phyloP scores from a whole-genome alignment of 2,113 vertebrate genomes.

The Ageneiosus marmoratus region DNA sequence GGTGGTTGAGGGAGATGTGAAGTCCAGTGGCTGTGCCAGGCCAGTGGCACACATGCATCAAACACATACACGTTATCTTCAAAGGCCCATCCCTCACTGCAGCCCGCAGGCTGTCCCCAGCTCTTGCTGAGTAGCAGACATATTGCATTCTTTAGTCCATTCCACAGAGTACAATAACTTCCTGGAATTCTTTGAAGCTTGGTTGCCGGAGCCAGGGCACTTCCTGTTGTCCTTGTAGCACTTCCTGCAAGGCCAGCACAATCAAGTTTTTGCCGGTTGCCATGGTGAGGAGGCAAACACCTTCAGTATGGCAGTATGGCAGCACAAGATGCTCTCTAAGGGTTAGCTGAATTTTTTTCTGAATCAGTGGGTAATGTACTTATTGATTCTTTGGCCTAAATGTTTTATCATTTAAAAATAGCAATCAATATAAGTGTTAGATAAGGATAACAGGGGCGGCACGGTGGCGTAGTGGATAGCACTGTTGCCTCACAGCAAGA shows the following conservation, averaged over 20 bases:
- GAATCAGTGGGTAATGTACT: neutral
- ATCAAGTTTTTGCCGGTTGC: slow-evolving; percentile 82
- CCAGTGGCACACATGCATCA: slow-evolving; percentile 46
- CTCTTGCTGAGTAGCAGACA: slow-evolving; percentile 83
- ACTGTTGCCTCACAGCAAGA: too few relatives aligned
- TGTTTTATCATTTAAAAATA: neutral
- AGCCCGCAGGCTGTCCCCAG: slow-evolving; percentile 73
- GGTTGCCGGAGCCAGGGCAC: slow-evolving; percentile 92
- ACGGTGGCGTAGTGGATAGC: too few relatives aligned
- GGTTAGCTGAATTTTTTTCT: neutral
- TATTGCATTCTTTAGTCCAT: slow-evolving; percentile 86
- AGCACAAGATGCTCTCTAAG: slow-evolving; percentile 5
- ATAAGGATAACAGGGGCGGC: too few relatives aligned
- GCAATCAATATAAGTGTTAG: neutral
- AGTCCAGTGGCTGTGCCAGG: slow-evolving; percentile 32
- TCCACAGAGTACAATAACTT: slow-evolving; percentile 98
- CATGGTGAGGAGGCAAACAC: slow-evolving; percentile 73
- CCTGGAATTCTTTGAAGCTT: slow-evolving; percentile 97
- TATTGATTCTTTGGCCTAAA: neutral
- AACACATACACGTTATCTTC: slow-evolving; percentile 67
- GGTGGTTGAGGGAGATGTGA: neutral
- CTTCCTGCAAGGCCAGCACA: slow-evolving; percentile 88
- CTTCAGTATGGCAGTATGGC: neutral
- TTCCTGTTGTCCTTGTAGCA: slow-evolving; percentile 97
- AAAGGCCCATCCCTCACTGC: slow-evolving; percentile 77